Base-by-base conservation (phyloP, 1,140 invertebrate species). In the Drosophila pectinifera region DNA sequence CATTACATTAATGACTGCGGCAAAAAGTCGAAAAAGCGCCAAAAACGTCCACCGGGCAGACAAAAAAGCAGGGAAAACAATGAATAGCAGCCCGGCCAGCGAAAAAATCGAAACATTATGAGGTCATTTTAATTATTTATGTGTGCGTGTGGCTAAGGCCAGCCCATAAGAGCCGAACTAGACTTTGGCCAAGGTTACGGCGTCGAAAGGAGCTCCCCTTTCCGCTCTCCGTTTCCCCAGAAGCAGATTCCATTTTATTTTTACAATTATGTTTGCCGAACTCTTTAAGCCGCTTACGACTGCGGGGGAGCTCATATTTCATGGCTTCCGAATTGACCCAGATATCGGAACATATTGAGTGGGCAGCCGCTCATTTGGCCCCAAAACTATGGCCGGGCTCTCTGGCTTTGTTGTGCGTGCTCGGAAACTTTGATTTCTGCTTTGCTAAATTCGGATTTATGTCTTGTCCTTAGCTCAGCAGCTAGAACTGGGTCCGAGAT, bases 81-180 rank as follows among this genome's bases (percentile, higher is more conserved):
- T 43, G 62, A 42, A 64, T 39, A 49, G 56, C 31, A 34, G 24
- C 34, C 36, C 14, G 20, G 31, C 16, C 31, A 39, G 24, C 54
- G 57, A 74, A 58, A 82, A 83, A 83, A 83, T 83, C 80, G 80
- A 83, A 83, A 83, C 80, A 70, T 83, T 83, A 83, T 83, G 80
- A 83, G 80, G 80, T 83, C 80, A 83, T 83, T 83, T 83, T 83
- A 83, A 83, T 83, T 83, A 83, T 83, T 83, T 83, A 83, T 78
- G 54, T 77, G 59, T 77, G 61, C 55, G 67, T 77, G 61, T 74
- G 68, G 67, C 79, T 55, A 55, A 69, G 68, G 73, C 78, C 57
- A 55, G 73, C 68, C 73, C 46, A 64, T 42, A 67, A 61, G 80
- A 43, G 46, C 36, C 54, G 18, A 39, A 53, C 49, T 58, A 38